Base-by-base conservation (phyloP, 1,140 invertebrate species). In the Drosophila leontia region DNA sequence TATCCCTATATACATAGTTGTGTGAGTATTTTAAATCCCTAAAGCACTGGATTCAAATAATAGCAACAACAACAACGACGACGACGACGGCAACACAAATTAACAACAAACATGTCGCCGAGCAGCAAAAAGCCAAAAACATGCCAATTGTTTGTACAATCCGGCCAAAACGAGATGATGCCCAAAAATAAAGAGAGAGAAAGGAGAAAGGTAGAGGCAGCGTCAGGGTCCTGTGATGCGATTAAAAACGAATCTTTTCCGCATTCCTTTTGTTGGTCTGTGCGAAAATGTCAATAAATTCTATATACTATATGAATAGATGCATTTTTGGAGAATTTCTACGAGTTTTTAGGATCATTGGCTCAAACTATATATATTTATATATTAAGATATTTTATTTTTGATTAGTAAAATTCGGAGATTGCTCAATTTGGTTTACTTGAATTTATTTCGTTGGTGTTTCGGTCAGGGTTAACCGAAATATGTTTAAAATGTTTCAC, bases 21-120 rank as follows among this genome's bases (percentile, higher is more conserved):
- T 78, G 47, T 70, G 61, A 50, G 65, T 76, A 62, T 67, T 78
- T 82, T 87, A 76, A 86, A 86, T 86, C 83, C 83, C 83, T 82
- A 82, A 82, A 87, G 83, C 83, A 87, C 78, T 84, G 81, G 72
- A 84, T 84, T 84, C 77, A 68, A 64, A 82, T 79, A 78, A 74
- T 72, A 82, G 75, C 75, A 82, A 78, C 59, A 75, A 53, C 26
- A 29, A 29, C 26, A 29, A 29, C 26, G 26, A 26, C 26, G 5
- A 23, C 45, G 45, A 47, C 58, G 71, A 56, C 55, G 64, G 72
- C 82, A 85, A 78, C 82, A 78, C 82, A 85, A 86, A 87, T 87
- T 86, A 86, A 87, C 83, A 86, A 82, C 83, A 82, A 80, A 51
- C 71, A 87, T 68, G 81, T 61, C 67, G 75, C 63, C 82, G 67